Conservation (phyloP, 1,140 invertebrate genomes). For the Nephotettix cincticeps region DNA sequence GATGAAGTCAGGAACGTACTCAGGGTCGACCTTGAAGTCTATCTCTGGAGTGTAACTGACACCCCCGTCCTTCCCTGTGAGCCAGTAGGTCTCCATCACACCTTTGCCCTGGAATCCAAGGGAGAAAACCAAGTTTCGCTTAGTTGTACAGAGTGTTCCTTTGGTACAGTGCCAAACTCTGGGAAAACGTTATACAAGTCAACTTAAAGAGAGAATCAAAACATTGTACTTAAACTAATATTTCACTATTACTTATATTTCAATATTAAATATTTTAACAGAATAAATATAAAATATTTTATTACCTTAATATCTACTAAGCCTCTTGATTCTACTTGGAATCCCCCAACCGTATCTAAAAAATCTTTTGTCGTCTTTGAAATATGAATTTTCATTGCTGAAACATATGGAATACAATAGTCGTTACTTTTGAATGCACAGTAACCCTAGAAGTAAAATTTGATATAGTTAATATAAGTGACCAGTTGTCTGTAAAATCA, state of each 20-base stretch:
- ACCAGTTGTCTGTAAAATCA: no score
- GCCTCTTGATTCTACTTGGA: constrained; percentile 58
- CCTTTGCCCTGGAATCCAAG: constrained; percentile 63
- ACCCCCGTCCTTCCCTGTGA: constrained; percentile 57
- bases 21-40: constrained; percentile 40
- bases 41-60: constrained; percentile 38
- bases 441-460: no score
- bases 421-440: no score
- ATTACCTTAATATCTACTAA: constrained; percentile 53
- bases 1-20: constrained; percentile 40
- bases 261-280: no score
- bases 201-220: constrained; percentile 2
- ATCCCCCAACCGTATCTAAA: constrained; percentile 61
- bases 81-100: constrained; percentile 68
- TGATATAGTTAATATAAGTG: no score
- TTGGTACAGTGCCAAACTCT: not conserved
- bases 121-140: no score
- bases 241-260: no score
- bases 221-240: no score
- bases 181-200: no score
- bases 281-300: no score
- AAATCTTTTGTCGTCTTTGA: constrained; percentile 59
- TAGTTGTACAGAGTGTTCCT: not conserved
- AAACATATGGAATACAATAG: not conserved
- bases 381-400: constrained; percentile 68